phyloP scores from a whole-genome alignment of 2,797 vertebrate species.

The Cynodonichthys magdalenae region DNA sequence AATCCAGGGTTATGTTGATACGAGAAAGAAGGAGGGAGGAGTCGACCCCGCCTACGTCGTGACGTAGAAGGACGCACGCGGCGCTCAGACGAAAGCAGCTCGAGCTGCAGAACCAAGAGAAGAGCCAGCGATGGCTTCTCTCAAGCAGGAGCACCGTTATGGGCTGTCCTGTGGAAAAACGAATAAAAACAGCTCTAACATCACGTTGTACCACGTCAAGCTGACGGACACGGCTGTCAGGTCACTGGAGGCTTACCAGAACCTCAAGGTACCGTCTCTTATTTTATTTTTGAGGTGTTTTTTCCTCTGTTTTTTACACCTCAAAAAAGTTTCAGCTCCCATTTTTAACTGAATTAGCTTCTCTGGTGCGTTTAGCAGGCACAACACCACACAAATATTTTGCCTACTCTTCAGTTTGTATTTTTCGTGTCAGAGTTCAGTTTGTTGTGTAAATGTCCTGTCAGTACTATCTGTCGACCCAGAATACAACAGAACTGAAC shows the following conservation, averaged over 20 bases:
- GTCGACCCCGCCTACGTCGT: conserved; percentile 66
- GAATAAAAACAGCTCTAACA: conserved; percentile 60
- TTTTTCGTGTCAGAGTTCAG: too few species aligned
- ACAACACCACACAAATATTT: too few species aligned
- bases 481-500: conserved; percentile 22
- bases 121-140: conserved; percentile 81
- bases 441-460: background rate
- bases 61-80: conserved; percentile 54
- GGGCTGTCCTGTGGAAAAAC: conserved; percentile 80
- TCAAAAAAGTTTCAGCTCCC: conserved; percentile 22
- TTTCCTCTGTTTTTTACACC: conserved; percentile 1
- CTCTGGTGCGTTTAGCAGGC: too few species aligned
- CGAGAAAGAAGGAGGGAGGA: too few species aligned
- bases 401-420: too few species aligned
- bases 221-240: conserved; percentile 86
- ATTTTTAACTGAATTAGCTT: too few species aligned
- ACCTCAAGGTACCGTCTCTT: conserved; percentile 76
- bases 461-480: background rate
- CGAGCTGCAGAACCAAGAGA: conserved; percentile 47
- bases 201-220: conserved; percentile 84
- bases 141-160: conserved; percentile 78
- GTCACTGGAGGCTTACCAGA: conserved; percentile 83
- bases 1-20: too few species aligned
- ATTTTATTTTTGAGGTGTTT: background rate
- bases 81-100: conserved; percentile 70